Conservation (phyloP, 2,888 invertebrate genomes). For the Microchrysa polita region DNA sequence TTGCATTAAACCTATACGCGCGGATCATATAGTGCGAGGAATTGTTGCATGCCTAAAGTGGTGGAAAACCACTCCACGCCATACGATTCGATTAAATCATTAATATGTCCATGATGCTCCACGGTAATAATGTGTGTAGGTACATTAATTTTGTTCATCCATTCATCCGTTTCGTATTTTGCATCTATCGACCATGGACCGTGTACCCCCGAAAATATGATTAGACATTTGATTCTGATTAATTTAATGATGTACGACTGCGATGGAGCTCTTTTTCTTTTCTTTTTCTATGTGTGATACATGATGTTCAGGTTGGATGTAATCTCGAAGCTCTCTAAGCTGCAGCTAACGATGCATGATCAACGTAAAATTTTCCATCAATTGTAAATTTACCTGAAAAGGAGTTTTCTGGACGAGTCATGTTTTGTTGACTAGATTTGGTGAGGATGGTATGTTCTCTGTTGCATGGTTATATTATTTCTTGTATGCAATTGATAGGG, state of each 20-base stretch:
- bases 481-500: background rate
- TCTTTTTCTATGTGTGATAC: background rate
- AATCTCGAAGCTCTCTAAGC: background rate
- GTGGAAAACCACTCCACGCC: constrained; percentile 17
- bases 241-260: constrained; percentile 7
- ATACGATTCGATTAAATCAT: background rate
- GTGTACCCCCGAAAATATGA: constrained; percentile 26
- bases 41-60: constrained; percentile 26
- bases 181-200: constrained; percentile 11
- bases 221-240: constrained; percentile 28
- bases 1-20: background rate
- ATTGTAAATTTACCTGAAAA: constrained; percentile 3
- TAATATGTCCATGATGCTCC: too few relatives aligned
- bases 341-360: background rate
- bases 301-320: background rate
- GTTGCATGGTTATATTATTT: background rate
- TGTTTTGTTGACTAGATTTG: background rate
- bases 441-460: constrained; percentile 10
- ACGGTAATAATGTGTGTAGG: too few relatives aligned
- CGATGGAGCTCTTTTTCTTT: background rate
- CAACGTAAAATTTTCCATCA: background rate
- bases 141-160: constrained; percentile 15
- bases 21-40: constrained; percentile 28
- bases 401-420: background rate
- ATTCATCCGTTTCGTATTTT: background rate